A percentile compares a stretch with the other conserved stretches of the same genome.
Conservation (phyloP, 37 sponge, comb jelly and placozoan species). For the Ephydatia muelleri region DNA sequence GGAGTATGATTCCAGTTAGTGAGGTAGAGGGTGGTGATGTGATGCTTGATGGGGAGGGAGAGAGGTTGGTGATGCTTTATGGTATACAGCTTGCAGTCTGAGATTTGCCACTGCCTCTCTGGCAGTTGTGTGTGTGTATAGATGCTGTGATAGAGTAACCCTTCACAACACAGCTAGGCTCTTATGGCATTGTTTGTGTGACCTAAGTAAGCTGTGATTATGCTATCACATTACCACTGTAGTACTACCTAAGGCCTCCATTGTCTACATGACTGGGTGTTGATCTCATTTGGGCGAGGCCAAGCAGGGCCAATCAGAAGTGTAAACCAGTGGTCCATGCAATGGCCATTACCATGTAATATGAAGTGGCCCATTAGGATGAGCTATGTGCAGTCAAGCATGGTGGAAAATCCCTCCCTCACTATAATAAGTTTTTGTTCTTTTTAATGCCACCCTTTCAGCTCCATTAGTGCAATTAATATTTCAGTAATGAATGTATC, state of each 20-base stretch:
- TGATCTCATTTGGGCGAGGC: neutral
- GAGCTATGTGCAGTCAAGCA: neutral
- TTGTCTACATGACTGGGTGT: neutral
- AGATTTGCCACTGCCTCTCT: no score
- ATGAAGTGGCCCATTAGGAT: neutral
- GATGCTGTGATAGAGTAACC: neutral
- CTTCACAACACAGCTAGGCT: no score
- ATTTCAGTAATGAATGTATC: no score
- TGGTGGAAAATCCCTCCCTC: neutral
- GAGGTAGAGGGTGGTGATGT: neutral
- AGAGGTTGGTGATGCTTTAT: no score
- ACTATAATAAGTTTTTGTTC: neutral
- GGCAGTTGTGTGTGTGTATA: conserved; percentile 7
- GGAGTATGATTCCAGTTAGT: neutral
- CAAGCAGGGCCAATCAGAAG: neutral
- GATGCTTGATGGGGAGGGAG: neutral
- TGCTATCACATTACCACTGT: no score
- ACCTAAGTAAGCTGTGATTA: no score
- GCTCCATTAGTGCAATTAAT: neutral
- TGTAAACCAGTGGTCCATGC: neutral
- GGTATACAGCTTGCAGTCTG: no score
- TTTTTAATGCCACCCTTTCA: neutral
- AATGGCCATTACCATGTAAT: no score
- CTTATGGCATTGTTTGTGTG: no score
- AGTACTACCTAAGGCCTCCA: no score